Evolutionary conservation across 2,888 invertebrate genomes (phyloP).

Genomic region (Diarsia brunnea): DNA sequence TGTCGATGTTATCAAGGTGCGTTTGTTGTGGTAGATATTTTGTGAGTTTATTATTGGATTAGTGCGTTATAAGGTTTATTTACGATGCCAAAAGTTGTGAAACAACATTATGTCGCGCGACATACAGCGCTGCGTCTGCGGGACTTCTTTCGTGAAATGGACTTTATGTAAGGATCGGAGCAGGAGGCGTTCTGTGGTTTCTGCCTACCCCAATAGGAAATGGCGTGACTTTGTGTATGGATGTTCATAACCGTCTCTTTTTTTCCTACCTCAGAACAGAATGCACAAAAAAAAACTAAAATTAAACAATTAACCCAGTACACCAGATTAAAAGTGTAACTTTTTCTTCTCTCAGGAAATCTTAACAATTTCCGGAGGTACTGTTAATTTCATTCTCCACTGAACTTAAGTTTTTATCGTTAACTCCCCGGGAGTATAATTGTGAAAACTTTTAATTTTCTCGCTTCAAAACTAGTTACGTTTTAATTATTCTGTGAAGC

Average conservation of each 20-base stretch:
- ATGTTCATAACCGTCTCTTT: background rate
- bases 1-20: too few species aligned
- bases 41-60: too few species aligned
- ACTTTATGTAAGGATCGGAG: too few species aligned
- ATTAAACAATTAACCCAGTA: background rate
- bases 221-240: too few species aligned
- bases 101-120: too few species aligned
- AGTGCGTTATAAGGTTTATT: too few species aligned
- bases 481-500: constrained; percentile 41
- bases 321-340: constrained; percentile 11
- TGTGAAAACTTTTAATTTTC: constrained; percentile 52
- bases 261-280: background rate
- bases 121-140: too few species aligned
- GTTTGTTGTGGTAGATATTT: too few species aligned
- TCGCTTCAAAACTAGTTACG: constrained; percentile 33
- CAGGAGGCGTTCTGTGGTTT: too few species aligned
- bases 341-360: constrained; percentile 28
- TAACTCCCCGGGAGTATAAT: constrained; percentile 26
- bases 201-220: too few species aligned
- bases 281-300: constrained; percentile 1
- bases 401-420: constrained; percentile 46
- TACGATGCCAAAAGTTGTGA: too few species aligned
- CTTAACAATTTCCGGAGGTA: constrained; percentile 34
- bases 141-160: too few species aligned
- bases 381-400: constrained; percentile 51